Evolutionary conservation across 2,888 invertebrate genomes (phyloP).

Genomic region (Cremastinae sp.): DNA sequence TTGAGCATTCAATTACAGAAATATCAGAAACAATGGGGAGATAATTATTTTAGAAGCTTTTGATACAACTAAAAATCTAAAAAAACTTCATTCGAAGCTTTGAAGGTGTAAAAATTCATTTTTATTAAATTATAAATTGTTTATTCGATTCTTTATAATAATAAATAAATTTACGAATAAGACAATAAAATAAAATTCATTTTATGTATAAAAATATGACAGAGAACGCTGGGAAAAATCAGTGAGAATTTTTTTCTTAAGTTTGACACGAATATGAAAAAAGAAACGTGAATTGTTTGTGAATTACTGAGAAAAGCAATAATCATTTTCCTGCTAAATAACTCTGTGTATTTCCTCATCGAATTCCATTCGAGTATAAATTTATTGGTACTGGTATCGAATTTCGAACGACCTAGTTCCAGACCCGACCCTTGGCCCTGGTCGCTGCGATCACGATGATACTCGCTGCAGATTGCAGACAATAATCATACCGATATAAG

Average conservation of each 20-base stretch:
- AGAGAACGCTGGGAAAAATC: conserved; percentile 7
- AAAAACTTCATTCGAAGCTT: too few species aligned
- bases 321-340: not conserved
- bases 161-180: too few species aligned
- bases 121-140: too few species aligned
- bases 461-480: conserved; percentile 20
- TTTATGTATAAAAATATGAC: too few species aligned
- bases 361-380: not conserved
- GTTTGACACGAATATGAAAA: conserved; percentile 1
- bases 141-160: too few species aligned
- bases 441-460: conserved; percentile 54
- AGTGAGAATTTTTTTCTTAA: not conserved
- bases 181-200: too few species aligned
- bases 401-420: conserved; percentile 59
- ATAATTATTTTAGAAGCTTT: too few species aligned
- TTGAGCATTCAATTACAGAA: too few species aligned
- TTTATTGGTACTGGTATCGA: conserved; percentile 38
- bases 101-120: too few species aligned
- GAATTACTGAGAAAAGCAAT: too few species aligned
- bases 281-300: not conserved
- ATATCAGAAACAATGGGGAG: too few species aligned
- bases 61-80: too few species aligned
- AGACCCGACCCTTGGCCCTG: conserved; percentile 51
- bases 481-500: conserved; percentile 11
- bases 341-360: not conserved